Evolutionary conservation across 1,140 invertebrate species (phyloP).

Genomic region (Drosophila sp.): DNA sequence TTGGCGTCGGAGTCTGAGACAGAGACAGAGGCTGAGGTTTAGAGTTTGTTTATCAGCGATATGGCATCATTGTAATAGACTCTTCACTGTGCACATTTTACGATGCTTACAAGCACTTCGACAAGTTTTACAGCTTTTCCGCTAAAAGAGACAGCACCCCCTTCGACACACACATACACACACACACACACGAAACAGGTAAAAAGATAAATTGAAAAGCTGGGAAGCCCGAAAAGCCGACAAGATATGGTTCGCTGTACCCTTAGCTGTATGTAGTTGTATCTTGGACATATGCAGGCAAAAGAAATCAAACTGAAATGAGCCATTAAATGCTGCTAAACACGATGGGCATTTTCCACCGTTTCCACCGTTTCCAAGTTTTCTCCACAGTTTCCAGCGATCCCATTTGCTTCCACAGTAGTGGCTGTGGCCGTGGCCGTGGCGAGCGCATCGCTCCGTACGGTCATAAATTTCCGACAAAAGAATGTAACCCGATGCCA

Average conservation of each 20-base stretch:
- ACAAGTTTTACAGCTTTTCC: constrained; percentile 84
- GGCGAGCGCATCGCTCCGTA: constrained; percentile 29
- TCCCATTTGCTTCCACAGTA: constrained; percentile 54
- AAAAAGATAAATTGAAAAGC: constrained; percentile 38
- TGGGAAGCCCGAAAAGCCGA: constrained; percentile 39
- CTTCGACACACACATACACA: constrained; percentile 25
- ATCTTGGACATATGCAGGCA: constrained; percentile 38
- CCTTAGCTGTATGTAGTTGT: neutral
- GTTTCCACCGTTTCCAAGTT: constrained; percentile 56
- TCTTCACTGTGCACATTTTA: constrained; percentile 76
- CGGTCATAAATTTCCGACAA: constrained; percentile 77
- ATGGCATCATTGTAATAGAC: constrained; percentile 81
- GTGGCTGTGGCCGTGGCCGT: constrained; percentile 52
- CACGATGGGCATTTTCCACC: constrained; percentile 81
- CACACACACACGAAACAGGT: neutral
- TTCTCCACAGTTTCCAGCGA: constrained; percentile 22
- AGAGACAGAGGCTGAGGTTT: constrained; percentile 16
- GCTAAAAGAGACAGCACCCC: constrained; percentile 73
- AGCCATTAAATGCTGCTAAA: constrained; percentile 84
- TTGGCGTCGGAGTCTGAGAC: constrained; percentile 9
- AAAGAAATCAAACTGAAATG: constrained; percentile 84
- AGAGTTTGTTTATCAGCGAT: constrained; percentile 60
- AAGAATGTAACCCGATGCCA: constrained; percentile 76
- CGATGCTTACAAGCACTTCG: constrained; percentile 82
- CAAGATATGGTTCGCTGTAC: constrained; percentile 8